A percentile compares a stretch with the other conserved stretches of the same genome.
phyloP scores from a whole-genome alignment of 2,113 vertebrate genomes.

The Lanius ludovicianus region DNA sequence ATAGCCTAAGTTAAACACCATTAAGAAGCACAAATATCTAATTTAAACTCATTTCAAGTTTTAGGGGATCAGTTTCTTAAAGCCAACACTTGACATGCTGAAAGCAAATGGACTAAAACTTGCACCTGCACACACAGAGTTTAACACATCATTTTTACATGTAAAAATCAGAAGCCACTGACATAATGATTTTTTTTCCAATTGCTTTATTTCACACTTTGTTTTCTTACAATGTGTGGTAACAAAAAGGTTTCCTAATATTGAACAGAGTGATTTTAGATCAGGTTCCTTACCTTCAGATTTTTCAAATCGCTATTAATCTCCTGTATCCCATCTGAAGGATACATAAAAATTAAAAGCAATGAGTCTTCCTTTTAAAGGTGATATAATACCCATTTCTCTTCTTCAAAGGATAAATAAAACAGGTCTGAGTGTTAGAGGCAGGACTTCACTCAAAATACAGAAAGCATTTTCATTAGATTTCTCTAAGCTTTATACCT shows the following conservation, averaged over 20 bases:
- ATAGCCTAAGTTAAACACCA: not conserved
- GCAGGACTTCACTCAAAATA: not conserved
- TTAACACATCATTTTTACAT: not conserved
- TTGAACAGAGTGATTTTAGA: not conserved
- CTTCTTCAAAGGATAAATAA: not conserved
- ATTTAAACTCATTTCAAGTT: not conserved
- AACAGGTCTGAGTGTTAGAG: not conserved
- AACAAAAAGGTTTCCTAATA: not conserved
- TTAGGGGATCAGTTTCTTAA: not conserved
- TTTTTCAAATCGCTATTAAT: not conserved
- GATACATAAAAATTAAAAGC: not conserved
- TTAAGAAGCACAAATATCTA: not conserved
- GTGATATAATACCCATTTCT: not conserved
- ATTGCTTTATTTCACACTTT: not conserved
- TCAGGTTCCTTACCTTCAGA: not conserved
- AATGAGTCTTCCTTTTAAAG: not conserved
- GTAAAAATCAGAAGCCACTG: not conserved
- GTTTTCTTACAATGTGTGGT: not conserved
- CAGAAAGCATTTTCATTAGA: not conserved
- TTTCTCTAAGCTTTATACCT: not conserved
- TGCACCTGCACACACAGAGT: not conserved
- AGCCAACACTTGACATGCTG: not conserved
- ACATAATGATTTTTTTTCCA: not conserved
- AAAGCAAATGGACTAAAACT: not conserved
- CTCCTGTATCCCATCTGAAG: not conserved